phyloP scores from a whole-genome alignment of 1,140 invertebrate species.

The Druon quercuslanigerum region DNA sequence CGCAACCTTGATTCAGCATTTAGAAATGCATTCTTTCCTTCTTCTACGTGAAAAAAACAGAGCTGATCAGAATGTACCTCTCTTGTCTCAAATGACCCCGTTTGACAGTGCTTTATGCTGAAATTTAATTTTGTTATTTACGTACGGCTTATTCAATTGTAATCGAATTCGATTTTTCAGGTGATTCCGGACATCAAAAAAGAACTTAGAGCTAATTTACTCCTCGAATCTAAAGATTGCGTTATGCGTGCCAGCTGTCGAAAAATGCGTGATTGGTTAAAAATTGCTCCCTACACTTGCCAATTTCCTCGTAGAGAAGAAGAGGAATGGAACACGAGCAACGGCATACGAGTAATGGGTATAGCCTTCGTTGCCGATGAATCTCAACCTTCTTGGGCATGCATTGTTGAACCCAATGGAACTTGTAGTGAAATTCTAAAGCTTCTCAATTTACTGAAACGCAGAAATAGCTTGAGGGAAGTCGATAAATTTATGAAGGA shows the following conservation, averaged over 20 bases:
- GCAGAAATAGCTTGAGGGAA: constrained; percentile 84
- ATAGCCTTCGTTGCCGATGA: constrained; percentile 92
- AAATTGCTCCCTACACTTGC: constrained; percentile 89
- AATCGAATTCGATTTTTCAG: constrained; percentile 21
- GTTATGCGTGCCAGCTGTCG: constrained; percentile 89
- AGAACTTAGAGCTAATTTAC: constrained; percentile 88
- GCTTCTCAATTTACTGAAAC: constrained; percentile 88
- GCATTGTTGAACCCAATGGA: constrained; percentile 90
- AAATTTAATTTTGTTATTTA: too few relatives aligned
- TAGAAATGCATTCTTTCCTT: too few relatives aligned
- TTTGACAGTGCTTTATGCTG: too few relatives aligned
- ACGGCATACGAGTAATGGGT: constrained; percentile 91
- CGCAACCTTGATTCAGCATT: too few relatives aligned
- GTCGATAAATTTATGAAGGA: constrained; percentile 86
- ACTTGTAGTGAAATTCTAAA: constrained; percentile 94
- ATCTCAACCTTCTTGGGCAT: constrained; percentile 91
- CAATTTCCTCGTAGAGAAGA: constrained; percentile 90
- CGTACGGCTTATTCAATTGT: neutral
- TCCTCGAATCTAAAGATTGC: constrained; percentile 92
- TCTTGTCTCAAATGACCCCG: too few relatives aligned
- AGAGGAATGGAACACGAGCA: constrained; percentile 91
- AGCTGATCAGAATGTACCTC: too few relatives aligned
- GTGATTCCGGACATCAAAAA: constrained; percentile 86
- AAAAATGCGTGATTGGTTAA: constrained; percentile 93
- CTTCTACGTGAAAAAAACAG: too few relatives aligned